These are phyloP conservation scores for Melitaea athalia DNA, from an alignment of 2,888 invertebrate species.

Conservation along the genomic window DNA sequence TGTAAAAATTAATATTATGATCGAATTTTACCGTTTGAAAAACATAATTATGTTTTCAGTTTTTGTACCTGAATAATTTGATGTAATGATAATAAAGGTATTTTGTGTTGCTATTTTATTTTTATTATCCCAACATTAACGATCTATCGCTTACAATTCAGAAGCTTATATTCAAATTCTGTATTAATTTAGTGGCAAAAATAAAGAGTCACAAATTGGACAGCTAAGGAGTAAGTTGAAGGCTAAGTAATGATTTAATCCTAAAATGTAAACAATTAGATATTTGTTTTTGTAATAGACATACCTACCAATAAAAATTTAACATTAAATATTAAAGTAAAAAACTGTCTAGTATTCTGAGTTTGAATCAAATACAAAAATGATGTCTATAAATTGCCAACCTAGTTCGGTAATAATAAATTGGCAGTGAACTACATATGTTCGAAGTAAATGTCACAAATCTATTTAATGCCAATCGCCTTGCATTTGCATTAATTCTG, in stretches of 20 bases:
- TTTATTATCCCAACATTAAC: neutral
- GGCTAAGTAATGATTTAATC: too few species aligned
- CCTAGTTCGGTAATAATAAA: conserved; percentile 25
- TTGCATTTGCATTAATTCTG: conserved; percentile 41
- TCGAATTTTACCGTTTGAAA: neutral
- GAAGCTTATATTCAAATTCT: too few species aligned
- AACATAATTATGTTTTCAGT: too few species aligned
- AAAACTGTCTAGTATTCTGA: neutral
- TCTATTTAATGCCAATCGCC: conserved; percentile 45
- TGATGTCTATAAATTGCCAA: conserved; percentile 21
- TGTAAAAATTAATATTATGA: too few species aligned
- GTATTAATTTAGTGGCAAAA: too few species aligned
- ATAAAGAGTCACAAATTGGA: too few species aligned
- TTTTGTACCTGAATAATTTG: conserved; percentile 11
- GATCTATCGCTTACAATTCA: too few species aligned
- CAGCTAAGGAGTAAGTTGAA: too few species aligned
- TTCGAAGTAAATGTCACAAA: conserved; percentile 43
- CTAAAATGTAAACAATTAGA: too few species aligned
- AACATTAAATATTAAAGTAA: neutral
- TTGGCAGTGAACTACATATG: conserved; percentile 39
- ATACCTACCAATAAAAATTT: neutral
- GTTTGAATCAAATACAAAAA: neutral
- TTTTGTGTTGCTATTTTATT: neutral
- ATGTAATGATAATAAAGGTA: neutral
- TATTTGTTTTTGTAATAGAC: neutral